Evolutionary conservation across 2,113 vertebrate species (phyloP).

Genomic region (Phalacrocorax aristotelis): DNA sequence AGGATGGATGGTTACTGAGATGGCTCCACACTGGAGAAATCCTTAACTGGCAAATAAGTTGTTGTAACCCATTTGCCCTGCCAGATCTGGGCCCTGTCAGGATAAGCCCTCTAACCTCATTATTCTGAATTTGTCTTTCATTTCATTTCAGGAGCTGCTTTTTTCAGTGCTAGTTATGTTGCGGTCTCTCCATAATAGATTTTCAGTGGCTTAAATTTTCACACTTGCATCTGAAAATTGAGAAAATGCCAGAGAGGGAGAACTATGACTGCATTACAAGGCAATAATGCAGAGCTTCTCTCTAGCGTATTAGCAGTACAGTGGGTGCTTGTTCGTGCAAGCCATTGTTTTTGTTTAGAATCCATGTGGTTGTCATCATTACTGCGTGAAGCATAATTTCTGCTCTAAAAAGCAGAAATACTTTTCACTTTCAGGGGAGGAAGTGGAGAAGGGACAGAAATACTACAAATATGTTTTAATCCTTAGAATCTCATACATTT

Average conservation of each 20-base stretch:
- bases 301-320: neutral
- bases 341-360: conserved; percentile 28
- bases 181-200: neutral
- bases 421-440: neutral
- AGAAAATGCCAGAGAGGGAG: neutral
- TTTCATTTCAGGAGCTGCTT: neutral
- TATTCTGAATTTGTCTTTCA: neutral
- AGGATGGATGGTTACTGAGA: neutral
- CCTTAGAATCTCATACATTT: neutral
- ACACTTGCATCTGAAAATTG: neutral
- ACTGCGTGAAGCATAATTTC: conserved; percentile 16
- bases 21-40: neutral
- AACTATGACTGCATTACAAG: neutral
- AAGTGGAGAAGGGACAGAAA: neutral
- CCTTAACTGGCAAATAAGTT: neutral
- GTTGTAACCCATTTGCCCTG: neutral
- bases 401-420: conserved; percentile 49
- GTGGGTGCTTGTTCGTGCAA: neutral
- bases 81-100: neutral
- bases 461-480: neutral
- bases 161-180: neutral
- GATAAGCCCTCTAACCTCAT: neutral
- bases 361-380: conserved; percentile 20
- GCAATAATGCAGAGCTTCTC: neutral
- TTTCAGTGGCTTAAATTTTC: neutral